Conservation (phyloP, 2,888 invertebrate species). For the Melanostoma mellinum region DNA sequence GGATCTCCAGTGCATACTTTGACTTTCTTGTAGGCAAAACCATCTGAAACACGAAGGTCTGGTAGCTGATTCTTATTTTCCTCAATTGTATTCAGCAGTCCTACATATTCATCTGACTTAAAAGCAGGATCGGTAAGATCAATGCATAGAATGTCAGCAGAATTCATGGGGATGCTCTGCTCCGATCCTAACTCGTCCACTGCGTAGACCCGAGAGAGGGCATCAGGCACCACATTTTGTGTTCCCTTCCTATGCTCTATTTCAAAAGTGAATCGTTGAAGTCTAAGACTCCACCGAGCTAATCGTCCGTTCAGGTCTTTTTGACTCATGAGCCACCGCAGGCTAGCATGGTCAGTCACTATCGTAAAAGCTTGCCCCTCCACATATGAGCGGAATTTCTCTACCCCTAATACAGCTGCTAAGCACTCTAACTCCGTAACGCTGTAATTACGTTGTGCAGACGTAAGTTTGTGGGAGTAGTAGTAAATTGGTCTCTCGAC, state of each 20-base stretch:
- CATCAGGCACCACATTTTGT: constrained; percentile 12
- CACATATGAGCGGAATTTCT: background rate
- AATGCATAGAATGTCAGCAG: background rate
- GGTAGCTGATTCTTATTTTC: no score
- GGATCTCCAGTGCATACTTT: no score
- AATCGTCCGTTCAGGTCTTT: no score
- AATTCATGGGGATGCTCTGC: background rate
- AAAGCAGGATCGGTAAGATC: no score
- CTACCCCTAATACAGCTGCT: background rate
- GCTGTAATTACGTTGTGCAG: background rate
- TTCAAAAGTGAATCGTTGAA: constrained; percentile 4
- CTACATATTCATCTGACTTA: background rate
- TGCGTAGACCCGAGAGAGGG: background rate
- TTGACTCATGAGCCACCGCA: no score
- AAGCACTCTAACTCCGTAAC: no score
- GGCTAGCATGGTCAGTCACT: no score
- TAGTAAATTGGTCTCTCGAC: background rate
- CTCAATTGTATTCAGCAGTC: no score
- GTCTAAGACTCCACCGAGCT: background rate
- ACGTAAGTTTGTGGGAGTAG: background rate
- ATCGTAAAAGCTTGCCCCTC: no score
- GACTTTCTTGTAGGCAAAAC: no score
- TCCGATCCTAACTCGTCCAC: background rate
- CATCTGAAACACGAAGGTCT: no score
- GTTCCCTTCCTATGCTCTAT: constrained; percentile 3